These are phyloP conservation scores for Micromys minutus DNA, from an alignment of 2,113 vertebrate species.

Conservation along the genomic window DNA sequence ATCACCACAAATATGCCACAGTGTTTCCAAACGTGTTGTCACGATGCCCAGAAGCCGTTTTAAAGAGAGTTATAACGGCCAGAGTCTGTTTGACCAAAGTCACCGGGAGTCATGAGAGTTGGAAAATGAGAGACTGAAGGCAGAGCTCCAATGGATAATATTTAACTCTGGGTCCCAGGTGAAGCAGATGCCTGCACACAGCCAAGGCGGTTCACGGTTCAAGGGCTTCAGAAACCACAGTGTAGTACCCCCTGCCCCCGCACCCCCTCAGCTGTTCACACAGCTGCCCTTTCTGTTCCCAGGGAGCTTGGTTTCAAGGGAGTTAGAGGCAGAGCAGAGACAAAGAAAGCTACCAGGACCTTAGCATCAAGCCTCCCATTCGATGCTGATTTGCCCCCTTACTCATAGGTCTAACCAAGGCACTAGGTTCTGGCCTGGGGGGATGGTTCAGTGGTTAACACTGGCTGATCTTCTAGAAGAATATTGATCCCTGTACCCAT, in stretches of 20 bases:
- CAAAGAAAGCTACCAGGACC: not conserved
- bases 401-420: not conserved
- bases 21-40: conserved; percentile 66
- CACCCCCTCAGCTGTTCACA: not conserved
- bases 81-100: conserved; percentile 46
- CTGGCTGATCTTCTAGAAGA: not conserved
- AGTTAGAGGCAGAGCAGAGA: not conserved
- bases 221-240: no score
- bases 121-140: conserved; percentile 48
- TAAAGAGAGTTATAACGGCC: not conserved
- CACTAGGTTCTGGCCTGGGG: not conserved
- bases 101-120: not conserved
- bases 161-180: conserved; percentile 61
- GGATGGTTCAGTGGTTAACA: not conserved
- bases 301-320: not conserved
- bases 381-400: not conserved
- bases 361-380: not conserved
- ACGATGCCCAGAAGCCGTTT: conserved; percentile 43
- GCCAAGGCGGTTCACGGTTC: no score
- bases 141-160: conserved; percentile 59
- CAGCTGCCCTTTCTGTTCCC: conserved; percentile 22
- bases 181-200: conserved; percentile 24
- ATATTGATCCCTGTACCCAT: no score
- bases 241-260: no score
- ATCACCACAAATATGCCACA: conserved; percentile 53